A percentile compares a stretch with the other conserved stretches of the same genome.
These are phyloP conservation scores for Atherinomorus stipes DNA, from an alignment of 2,113 vertebrate species.

Conservation along the genomic window DNA sequence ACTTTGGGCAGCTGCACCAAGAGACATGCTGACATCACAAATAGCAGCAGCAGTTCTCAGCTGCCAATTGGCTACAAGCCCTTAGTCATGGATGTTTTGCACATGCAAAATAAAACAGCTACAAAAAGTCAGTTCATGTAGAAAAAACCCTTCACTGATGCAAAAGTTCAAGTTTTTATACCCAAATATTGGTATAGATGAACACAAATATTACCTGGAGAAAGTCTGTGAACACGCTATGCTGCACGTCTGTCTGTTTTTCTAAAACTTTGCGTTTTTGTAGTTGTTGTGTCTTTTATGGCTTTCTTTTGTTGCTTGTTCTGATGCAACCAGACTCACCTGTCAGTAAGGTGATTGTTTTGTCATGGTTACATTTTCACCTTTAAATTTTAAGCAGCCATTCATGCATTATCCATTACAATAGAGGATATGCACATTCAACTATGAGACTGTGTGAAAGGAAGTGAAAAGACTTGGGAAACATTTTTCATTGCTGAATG, in stretches of 20 bases:
- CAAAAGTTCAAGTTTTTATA: slow-evolving; percentile 3
- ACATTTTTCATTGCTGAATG: too few species aligned
- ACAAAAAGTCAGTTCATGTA: not conserved
- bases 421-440: slow-evolving; percentile 20
- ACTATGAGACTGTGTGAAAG: too few species aligned
- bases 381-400: slow-evolving; percentile 25
- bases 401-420: slow-evolving; percentile 33
- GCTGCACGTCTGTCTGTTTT: not conserved
- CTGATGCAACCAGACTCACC: slow-evolving; percentile 7
- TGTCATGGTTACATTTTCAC: slow-evolving; percentile 16
- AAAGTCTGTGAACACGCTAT: not conserved
- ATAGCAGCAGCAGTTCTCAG: slow-evolving; percentile 20
- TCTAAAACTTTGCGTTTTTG: not conserved
- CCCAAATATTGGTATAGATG: not conserved
- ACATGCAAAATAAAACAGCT: not conserved
- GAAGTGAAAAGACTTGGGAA: too few species aligned
- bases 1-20: slow-evolving; percentile 4
- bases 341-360: slow-evolving; percentile 40
- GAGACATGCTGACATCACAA: slow-evolving; percentile 13
- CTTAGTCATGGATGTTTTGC: not conserved
- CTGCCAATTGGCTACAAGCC: slow-evolving; percentile 3
- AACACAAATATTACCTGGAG: not conserved
- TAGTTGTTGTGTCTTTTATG: not conserved
- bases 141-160: slow-evolving; percentile 1
- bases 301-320: not conserved